These are phyloP conservation scores for Myotis daubentonii DNA, from an alignment of 2,797 vertebrate genomes.

Conservation along the genomic window DNA sequence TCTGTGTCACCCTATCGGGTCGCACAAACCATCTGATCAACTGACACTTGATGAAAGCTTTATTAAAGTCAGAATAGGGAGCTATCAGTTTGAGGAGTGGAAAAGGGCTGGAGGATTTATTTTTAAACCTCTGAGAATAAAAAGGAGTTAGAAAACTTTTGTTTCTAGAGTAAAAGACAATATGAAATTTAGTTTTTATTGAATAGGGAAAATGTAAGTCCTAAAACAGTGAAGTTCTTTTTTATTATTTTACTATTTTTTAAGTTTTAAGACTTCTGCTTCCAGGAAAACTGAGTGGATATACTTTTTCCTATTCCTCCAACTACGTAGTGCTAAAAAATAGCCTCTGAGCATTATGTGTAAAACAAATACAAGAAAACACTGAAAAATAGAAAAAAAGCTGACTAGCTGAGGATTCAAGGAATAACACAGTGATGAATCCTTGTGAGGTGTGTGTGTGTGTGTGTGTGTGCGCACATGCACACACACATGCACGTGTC, in stretches of 20 bases:
- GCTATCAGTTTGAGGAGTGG: constrained; percentile 49
- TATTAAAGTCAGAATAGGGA: constrained; percentile 69
- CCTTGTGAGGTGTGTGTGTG: background rate
- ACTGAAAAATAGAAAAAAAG: background rate
- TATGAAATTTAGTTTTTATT: constrained; percentile 35
- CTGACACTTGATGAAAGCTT: constrained; percentile 66
- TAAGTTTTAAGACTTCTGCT: background rate
- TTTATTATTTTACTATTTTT: background rate
- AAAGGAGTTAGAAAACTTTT: background rate
- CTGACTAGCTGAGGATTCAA: background rate
- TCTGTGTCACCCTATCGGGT: constrained; percentile 59
- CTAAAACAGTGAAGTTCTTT: background rate
- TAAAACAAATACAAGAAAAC: background rate
- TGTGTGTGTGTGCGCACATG: too few species aligned
- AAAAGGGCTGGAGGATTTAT: constrained; percentile 42
- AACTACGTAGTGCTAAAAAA: background rate
- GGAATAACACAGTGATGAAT: background rate
- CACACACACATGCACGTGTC: background rate
- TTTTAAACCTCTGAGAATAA: constrained; percentile 52
- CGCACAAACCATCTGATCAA: constrained; percentile 64
- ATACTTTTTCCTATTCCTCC: background rate
- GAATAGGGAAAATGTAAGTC: background rate
- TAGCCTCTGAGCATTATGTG: background rate
- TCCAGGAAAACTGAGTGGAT: background rate
- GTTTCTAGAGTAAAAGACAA: constrained; percentile 49